phyloP scores from a whole-genome alignment of 2,113 vertebrate genomes.

The Micronycteris hirsuta region DNA sequence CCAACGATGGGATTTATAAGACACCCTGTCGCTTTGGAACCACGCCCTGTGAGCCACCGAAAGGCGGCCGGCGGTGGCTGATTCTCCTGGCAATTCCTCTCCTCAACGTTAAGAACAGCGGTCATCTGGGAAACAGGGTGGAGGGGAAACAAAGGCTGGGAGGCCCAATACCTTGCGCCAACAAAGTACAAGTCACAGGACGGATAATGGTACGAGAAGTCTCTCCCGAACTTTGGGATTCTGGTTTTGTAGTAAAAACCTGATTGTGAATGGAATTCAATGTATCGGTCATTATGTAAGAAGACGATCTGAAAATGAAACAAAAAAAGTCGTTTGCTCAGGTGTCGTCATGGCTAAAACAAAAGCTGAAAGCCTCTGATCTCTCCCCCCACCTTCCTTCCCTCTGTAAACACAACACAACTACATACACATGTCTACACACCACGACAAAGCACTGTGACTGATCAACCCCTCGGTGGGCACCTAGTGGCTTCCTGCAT shows the following conservation, averaged over 20 bases:
- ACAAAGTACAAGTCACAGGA: conserved; percentile 98
- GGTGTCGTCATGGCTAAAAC: background rate
- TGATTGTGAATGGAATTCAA: conserved; percentile 96
- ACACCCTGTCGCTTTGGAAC: background rate
- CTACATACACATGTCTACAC: background rate
- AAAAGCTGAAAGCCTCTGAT: background rate
- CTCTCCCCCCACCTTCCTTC: background rate
- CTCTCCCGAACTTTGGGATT: conserved; percentile 96
- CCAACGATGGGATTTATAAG: too few species aligned
- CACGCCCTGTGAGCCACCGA: background rate
- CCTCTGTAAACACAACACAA: background rate
- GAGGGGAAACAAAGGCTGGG: background rate
- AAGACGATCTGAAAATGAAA: conserved; percentile 90
- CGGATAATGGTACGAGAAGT: conserved; percentile 96
- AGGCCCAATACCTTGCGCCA: conserved; percentile 87
- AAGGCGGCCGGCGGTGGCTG: background rate
- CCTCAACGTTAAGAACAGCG: background rate
- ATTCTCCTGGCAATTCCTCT: background rate
- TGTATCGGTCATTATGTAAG: conserved; percentile 89
- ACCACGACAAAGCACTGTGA: background rate
- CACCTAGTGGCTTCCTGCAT: background rate
- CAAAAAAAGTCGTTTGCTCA: background rate
- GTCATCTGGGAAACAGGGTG: background rate
- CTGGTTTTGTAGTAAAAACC: conserved; percentile 96
- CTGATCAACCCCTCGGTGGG: background rate